These are phyloP conservation scores for Synanthedon tipuliformis DNA, from an alignment of 2,888 invertebrate species.

Conservation along the genomic window DNA sequence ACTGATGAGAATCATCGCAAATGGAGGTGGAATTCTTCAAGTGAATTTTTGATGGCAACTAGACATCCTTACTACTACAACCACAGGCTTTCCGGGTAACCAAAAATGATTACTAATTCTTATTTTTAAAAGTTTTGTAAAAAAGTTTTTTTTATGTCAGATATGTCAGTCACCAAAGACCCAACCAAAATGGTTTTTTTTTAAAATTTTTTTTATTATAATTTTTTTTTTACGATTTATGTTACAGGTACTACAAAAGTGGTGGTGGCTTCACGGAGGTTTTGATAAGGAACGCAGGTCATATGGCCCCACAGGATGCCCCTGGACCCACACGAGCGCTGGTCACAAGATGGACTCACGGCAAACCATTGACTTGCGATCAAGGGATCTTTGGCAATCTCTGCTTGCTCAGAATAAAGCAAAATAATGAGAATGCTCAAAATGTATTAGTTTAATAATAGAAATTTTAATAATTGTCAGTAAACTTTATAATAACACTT, in stretches of 20 bases:
- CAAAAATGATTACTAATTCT: too few species aligned
- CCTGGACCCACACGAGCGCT: constrained; percentile 65
- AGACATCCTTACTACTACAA: constrained; percentile 32
- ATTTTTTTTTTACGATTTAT: background rate
- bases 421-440: background rate
- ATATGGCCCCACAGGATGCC: constrained; percentile 73
- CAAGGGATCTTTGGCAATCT: background rate
- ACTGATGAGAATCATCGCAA: constrained; percentile 41
- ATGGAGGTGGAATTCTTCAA: constrained; percentile 41
- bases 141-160: too few species aligned
- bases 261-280: constrained; percentile 68
- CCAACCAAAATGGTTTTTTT: too few species aligned
- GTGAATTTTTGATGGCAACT: constrained; percentile 29
- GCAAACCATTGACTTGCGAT: constrained; percentile 13
- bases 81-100: constrained; percentile 40
- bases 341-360: constrained; percentile 66
- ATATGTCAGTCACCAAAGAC: too few species aligned
- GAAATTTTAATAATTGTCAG: too few species aligned
- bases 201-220: too few species aligned
- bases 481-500: too few species aligned
- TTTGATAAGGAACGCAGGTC: constrained; percentile 73
- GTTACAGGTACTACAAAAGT: constrained; percentile 61
- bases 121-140: too few species aligned
- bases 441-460: background rate
- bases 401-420: background rate